Evolutionary conservation across 1,140 invertebrate genomes (phyloP).

Genomic region (Hestina assimilis): DNA sequence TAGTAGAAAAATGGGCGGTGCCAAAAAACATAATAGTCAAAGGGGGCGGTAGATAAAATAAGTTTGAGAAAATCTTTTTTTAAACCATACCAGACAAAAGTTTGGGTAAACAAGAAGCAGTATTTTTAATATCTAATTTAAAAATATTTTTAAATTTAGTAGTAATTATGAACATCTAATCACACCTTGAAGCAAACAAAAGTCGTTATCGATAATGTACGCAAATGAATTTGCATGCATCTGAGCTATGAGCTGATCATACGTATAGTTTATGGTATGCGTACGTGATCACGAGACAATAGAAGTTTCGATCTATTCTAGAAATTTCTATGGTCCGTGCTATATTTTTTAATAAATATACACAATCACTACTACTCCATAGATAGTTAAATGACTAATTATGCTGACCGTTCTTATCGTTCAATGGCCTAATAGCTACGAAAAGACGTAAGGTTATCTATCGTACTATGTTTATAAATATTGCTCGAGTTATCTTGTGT

Average conservation of each 20-base stretch:
- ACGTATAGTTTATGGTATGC: background rate
- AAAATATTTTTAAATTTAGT: too few relatives aligned
- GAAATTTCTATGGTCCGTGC: conserved; percentile 1
- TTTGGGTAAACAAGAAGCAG: too few relatives aligned
- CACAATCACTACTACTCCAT: background rate
- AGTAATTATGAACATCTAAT: too few relatives aligned
- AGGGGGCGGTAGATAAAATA: too few relatives aligned
- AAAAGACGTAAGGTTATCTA: background rate
- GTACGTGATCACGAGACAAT: conserved; percentile 2
- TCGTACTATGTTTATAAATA: background rate
- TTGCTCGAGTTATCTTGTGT: too few relatives aligned
- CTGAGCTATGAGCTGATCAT: background rate
- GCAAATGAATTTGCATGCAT: conserved; percentile 5
- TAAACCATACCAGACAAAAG: too few relatives aligned
- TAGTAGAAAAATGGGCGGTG: too few relatives aligned
- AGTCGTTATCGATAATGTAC: background rate
- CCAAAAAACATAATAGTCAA: too few relatives aligned
- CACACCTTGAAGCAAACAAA: background rate
- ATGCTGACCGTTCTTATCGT: background rate
- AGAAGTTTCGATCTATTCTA: background rate
- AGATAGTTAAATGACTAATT: conserved; percentile 2
- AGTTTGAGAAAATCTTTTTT: too few relatives aligned
- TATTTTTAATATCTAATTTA: too few relatives aligned
- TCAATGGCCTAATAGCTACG: background rate
- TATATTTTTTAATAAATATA: conserved; percentile 1